These are phyloP conservation scores for Ageneiosus marmoratus DNA, from an alignment of 2,113 vertebrate species.

Conservation along the genomic window DNA sequence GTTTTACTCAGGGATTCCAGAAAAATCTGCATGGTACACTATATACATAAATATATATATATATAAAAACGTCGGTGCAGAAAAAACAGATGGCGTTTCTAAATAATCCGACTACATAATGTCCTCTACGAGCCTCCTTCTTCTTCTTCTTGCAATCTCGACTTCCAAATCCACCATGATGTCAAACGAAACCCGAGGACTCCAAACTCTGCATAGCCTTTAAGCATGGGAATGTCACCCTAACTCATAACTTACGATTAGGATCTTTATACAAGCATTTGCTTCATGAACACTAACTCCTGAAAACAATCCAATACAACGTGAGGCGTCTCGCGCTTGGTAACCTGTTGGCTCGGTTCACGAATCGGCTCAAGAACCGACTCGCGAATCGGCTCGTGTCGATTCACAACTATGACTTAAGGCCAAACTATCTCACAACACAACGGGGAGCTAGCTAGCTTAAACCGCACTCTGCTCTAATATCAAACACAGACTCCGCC, in stretches of 20 bases:
- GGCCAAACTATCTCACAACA: slow-evolving; percentile 50
- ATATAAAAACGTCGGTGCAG: slow-evolving; percentile 45
- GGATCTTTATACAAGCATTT: too few relatives aligned
- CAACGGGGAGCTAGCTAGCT: not conserved
- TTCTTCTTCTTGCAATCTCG: slow-evolving; percentile 48
- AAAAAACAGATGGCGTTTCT: not conserved
- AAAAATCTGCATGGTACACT: slow-evolving; percentile 52
- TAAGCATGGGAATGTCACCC: not conserved
- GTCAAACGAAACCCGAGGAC: slow-evolving; percentile 58
- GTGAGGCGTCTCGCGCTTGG: not conserved
- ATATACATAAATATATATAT: slow-evolving; percentile 47
- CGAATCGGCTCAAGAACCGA: not conserved
- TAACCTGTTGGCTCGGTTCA: slow-evolving; percentile 22
- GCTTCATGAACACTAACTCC: not conserved
- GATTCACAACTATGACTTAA: not conserved
- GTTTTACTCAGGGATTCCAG: slow-evolving; percentile 16
- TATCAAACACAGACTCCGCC: not conserved
- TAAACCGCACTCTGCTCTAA: too few relatives aligned
- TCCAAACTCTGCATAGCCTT: slow-evolving; percentile 59
- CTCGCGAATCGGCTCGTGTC: not conserved
- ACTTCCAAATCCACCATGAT: slow-evolving; percentile 66
- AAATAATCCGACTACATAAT: slow-evolving; percentile 64
- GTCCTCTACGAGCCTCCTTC: slow-evolving; percentile 62
- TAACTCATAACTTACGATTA: not conserved
- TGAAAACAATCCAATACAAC: not conserved